A percentile compares a stretch with the other conserved stretches of the same genome.
Conservation (phyloP, 2,888 invertebrate species). For the Heteromyza rotundicornis region DNA sequence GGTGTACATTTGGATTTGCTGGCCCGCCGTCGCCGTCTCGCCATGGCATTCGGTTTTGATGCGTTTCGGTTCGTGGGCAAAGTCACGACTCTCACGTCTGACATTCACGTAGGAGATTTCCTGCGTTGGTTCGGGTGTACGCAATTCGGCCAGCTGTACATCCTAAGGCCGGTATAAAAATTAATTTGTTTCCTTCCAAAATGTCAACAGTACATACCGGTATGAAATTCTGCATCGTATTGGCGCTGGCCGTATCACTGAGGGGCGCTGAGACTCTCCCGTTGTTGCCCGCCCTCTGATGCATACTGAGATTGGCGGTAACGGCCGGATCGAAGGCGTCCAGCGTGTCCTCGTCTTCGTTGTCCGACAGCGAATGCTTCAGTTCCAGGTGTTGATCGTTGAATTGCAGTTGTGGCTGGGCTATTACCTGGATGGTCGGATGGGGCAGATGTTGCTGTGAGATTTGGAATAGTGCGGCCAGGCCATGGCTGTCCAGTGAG, state of each 20-base stretch:
- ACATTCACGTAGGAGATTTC: conserved; percentile 32
- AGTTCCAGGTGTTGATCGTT: conserved; percentile 42
- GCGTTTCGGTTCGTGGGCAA: conserved; percentile 43
- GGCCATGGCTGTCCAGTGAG: conserved; percentile 46
- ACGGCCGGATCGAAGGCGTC: conserved; percentile 55
- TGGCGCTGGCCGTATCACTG: conserved; percentile 57
- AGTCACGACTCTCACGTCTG: conserved; percentile 28
- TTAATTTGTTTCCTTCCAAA: too few relatives aligned
- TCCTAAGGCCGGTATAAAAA: conserved; percentile 49
- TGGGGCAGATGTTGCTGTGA: conserved; percentile 39
- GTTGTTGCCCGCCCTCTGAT: conserved; percentile 27
- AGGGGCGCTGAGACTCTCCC: conserved; percentile 42
- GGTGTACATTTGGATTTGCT: conserved; percentile 34
- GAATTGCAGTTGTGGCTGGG: conserved; percentile 25
- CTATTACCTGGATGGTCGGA: conserved; percentile 15
- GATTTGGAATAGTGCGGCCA: conserved; percentile 45
- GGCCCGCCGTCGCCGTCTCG: conserved; percentile 37
- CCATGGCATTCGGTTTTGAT: conserved; percentile 55
- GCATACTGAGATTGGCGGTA: conserved; percentile 38
- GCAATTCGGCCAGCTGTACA: conserved; percentile 49
- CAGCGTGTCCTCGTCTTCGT: conserved; percentile 58
- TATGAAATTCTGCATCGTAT: conserved; percentile 55
- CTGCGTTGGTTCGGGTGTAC: conserved; percentile 31
- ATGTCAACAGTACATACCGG: too few relatives aligned
- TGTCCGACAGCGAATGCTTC: conserved; percentile 56